Base-by-base conservation (phyloP, 2,797 vertebrate species). In the Antennarius maculatus region DNA sequence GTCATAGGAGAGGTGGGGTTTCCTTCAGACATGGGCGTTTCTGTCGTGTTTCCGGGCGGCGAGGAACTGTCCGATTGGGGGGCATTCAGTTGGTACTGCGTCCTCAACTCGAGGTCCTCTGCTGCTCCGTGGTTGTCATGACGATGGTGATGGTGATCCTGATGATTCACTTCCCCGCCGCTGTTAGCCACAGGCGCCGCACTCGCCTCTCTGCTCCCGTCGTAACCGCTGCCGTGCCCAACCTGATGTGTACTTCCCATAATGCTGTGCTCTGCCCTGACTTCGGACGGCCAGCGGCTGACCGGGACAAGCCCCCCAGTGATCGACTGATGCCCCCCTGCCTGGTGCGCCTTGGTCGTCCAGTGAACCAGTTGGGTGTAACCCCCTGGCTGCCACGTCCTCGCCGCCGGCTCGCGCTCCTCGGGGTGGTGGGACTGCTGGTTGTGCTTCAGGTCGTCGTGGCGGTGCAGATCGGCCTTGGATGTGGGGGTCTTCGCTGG, bases 381-480 rank as follows among this genome's bases (percentile, higher is more conserved):
- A 57, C 76, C 76, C 16, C 89, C 86, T 61, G 83, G 89, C 69
- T 87, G 91, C 90, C 85, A 89, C 74, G 86, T 90, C 56, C 79
- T 66, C 2, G 69, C 68, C 50, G 62, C 84, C 1, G 87, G 83
- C 29, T 91, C 89, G 0, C 72, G 85, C 60, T 91, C 88, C 46
- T 92, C 86, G 0, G 77, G 14, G 10, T 17, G 58, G 53, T 72
- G 58, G 56, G 55, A 84, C 54, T 87, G 90, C 77, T 93, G 93
- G 83, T 93, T 92, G 81, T 90, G 86, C 78, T 94, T 93, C 13
- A 92, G 86, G 75, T 90, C 88, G 0, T 94, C 91, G 2, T 91
- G 85, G 51, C 93, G 92, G 66, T 93, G 92, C 28, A 93, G 86
- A 58, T 93, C 92, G 0, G 89, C 91, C 76, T 93, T 93, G 59